A percentile compares a stretch with the other conserved stretches of the same genome.
These are phyloP conservation scores for Sciaenops ocellatus DNA, from an alignment of 2,797 vertebrate species.

Conservation along the genomic window DNA sequence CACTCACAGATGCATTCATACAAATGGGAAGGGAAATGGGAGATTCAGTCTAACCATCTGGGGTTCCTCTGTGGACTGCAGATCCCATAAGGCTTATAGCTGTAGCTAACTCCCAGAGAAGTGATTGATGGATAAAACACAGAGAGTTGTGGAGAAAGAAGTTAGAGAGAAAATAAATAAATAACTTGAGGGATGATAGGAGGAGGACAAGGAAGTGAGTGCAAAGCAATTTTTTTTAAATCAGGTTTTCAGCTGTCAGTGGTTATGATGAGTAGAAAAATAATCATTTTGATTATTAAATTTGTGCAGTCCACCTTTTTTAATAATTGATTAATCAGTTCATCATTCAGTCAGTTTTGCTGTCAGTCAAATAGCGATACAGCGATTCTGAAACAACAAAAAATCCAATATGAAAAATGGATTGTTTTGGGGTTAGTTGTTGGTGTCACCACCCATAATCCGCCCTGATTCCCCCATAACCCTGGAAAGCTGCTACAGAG, in stretches of 20 bases:
- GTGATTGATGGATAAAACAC: constrained; percentile 60
- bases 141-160: constrained; percentile 18
- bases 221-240: constrained; percentile 3
- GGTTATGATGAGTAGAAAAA: neutral
- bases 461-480: constrained; percentile 49
- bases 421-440: constrained; percentile 59
- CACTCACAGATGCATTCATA: constrained; percentile 38
- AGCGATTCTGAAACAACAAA: constrained; percentile 25
- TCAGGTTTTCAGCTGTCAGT: neutral
- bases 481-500: constrained; percentile 55
- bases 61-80: constrained; percentile 58
- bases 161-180: neutral
- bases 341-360: neutral
- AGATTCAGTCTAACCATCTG: constrained; percentile 66
- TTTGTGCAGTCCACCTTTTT: neutral
- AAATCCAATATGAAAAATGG: constrained; percentile 34
- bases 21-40: constrained; percentile 48
- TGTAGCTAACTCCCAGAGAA: constrained; percentile 31
- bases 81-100: constrained; percentile 65
- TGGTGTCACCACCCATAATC: constrained; percentile 66
- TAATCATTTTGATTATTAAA: neutral
- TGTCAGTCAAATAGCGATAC: constrained; percentile 3
- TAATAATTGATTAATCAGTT: neutral
- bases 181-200: constrained; percentile 7
- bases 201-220: neutral